These are phyloP conservation scores for Notoglanidium macrostoma DNA, from an alignment of 2,797 vertebrate species.

Conservation along the genomic window DNA sequence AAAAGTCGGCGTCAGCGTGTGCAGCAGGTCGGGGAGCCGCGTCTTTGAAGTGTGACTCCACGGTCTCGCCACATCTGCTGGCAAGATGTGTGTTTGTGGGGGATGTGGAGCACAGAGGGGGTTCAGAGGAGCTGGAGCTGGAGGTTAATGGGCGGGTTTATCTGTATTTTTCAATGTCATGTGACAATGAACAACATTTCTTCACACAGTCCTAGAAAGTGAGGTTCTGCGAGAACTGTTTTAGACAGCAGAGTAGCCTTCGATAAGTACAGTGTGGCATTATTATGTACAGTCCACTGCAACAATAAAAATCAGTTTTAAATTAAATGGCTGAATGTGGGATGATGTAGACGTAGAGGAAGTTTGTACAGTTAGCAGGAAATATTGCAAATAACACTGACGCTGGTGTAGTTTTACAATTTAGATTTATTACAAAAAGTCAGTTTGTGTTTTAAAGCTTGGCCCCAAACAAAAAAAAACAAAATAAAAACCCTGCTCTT, in stretches of 20 bases:
- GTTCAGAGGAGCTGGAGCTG: conserved; percentile 47
- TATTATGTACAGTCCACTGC: not conserved
- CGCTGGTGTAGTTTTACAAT: not conserved
- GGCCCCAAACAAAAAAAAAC: conserved; percentile 31
- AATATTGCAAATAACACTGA: not conserved
- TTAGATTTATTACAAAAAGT: conserved; percentile 22
- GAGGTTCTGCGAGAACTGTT: not conserved
- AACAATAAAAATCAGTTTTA: not conserved
- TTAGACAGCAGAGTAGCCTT: not conserved
- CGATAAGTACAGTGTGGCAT: not conserved
- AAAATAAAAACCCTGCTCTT: not conserved
- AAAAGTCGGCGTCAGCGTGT: conserved; percentile 96
- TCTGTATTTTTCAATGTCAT: conserved; percentile 84
- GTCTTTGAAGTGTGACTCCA: conserved; percentile 90
- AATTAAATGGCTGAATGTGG: not conserved
- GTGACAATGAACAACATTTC: conserved; percentile 90
- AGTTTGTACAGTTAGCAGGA: not conserved
- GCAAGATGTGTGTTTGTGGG: conserved; percentile 87
- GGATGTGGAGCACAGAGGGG: conserved; percentile 38
- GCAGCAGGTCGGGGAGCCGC: conserved; percentile 89
- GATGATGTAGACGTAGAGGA: not conserved
- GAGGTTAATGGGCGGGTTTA: conserved; percentile 72
- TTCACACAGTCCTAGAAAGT: conserved; percentile 78
- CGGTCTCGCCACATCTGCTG: conserved; percentile 95
- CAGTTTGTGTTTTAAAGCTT: conserved; percentile 37